Percentiles rank a stretch among this genome's conserved stretches.
Conservation (phyloP, 2,797 vertebrate genomes). For the Potorous gilbertii region DNA sequence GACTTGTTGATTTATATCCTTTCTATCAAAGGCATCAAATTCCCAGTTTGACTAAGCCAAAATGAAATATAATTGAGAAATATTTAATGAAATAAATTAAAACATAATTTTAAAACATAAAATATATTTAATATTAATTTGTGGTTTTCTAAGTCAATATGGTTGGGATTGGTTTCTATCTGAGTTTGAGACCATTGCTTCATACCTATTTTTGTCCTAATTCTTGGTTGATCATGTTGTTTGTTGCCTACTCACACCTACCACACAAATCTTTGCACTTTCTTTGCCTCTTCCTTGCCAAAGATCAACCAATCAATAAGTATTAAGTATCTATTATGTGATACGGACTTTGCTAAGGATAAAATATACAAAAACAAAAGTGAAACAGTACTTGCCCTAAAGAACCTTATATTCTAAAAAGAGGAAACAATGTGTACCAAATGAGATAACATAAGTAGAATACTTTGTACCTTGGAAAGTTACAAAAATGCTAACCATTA, state of each 20-base stretch:
- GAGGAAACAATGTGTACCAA: no score
- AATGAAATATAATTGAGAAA: not conserved
- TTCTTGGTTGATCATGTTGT: not conserved
- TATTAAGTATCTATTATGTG: not conserved
- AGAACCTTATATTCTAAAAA: no score
- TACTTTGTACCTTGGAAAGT: no score
- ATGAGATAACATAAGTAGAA: no score
- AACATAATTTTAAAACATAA: not conserved
- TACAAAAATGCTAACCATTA: not conserved
- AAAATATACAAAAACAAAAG: no score
- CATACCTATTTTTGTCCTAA: rapidly evolving
- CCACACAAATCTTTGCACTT: not conserved
- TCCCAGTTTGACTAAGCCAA: not conserved
- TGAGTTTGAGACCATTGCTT: not conserved
- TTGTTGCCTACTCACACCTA: not conserved
- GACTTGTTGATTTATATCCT: not conserved
- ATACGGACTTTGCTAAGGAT: not conserved
- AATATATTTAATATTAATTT: not conserved
- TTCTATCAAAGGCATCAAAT: not conserved
- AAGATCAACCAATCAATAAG: not conserved
- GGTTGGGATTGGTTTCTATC: not conserved
- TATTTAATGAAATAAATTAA: not conserved
- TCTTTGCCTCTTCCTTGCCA: not conserved
- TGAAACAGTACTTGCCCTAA: no score
- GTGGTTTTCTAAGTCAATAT: not conserved